These are phyloP conservation scores for Parnassius orleans DNA, from an alignment of 2,888 invertebrate genomes.

Conservation along the genomic window DNA sequence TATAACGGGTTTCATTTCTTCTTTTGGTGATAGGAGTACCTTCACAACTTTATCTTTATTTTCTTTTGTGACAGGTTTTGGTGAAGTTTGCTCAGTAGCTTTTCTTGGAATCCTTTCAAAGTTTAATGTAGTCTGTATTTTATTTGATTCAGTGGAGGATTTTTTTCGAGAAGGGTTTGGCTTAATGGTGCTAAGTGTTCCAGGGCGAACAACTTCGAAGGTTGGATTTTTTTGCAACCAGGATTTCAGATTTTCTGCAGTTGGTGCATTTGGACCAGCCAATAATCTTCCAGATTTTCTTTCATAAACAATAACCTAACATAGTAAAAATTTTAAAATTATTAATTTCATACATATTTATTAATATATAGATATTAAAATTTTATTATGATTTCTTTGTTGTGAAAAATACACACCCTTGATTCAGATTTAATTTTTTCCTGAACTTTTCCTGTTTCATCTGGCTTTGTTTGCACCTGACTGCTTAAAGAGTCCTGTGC, in stretches of 20 bases:
- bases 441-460: slow-evolving; percentile 47
- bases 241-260: slow-evolving; percentile 87
- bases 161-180: slow-evolving; percentile 60
- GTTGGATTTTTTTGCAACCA: slow-evolving; percentile 94
- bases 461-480: slow-evolving; percentile 48
- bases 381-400: no score
- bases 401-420: slow-evolving; percentile 47
- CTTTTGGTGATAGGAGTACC: slow-evolving; percentile 41
- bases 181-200: slow-evolving; percentile 73
- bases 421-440: slow-evolving; percentile 65
- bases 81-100: slow-evolving; percentile 42
- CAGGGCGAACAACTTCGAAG: slow-evolving; percentile 89
- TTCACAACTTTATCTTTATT: slow-evolving; percentile 43
- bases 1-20: slow-evolving; percentile 44
- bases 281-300: slow-evolving; percentile 87
- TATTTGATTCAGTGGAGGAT: slow-evolving; percentile 46
- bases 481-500: slow-evolving; percentile 84
- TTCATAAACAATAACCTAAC: slow-evolving; percentile 89
- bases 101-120: slow-evolving; percentile 67
- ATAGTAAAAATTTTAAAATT: slow-evolving; percentile 2
- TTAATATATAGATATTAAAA: no score
- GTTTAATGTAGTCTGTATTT: slow-evolving; percentile 75
- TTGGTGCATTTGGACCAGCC: slow-evolving; percentile 91
- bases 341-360: background rate
- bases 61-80: slow-evolving; percentile 42